Evolutionary conservation across 23 tunicate genomes (phyloP).

Genomic region (Ascidia mentula): DNA sequence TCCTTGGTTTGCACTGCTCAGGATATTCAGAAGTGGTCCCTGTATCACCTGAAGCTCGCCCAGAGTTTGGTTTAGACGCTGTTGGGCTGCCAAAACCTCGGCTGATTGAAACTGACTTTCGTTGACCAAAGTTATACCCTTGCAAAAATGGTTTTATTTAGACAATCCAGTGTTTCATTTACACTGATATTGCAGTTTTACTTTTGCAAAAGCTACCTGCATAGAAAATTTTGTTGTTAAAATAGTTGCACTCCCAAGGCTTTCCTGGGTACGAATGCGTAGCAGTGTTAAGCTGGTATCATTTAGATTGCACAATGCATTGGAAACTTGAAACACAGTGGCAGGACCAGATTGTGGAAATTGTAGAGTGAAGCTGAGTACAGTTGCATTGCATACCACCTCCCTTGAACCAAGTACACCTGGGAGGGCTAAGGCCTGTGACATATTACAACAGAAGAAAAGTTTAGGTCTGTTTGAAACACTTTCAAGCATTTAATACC

Average conservation of each 20-base stretch:
- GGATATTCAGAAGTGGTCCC: neutral
- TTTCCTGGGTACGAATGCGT: conserved; percentile 6
- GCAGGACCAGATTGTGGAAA: conserved; percentile 26
- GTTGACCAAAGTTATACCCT: neutral
- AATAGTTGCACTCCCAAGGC: neutral
- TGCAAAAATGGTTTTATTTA: neutral
- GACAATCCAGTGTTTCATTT: neutral
- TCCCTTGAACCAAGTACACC: neutral
- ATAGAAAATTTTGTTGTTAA: neutral
- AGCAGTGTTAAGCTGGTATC: conserved; percentile 14
- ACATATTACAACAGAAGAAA: neutral
- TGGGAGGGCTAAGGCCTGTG: conserved; percentile 25
- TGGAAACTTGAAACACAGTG: conserved; percentile 21
- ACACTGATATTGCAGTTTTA: neutral
- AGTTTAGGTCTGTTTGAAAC: neutral
- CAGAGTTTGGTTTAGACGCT: neutral
- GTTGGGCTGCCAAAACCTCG: neutral
- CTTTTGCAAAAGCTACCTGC: neutral
- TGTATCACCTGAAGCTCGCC: neutral
- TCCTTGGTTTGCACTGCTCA: neutral
- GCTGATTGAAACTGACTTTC: neutral
- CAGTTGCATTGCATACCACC: conserved; percentile 40
- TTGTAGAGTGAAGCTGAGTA: conserved; percentile 5
- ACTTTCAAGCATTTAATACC: conserved; percentile 3
- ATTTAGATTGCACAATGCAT: conserved; percentile 29